These are phyloP conservation scores for Hydractinia symbiolongicarpus DNA, from an alignment of 30 jellyfish, hydroid and myxozoan species.

Conservation along the genomic window DNA sequence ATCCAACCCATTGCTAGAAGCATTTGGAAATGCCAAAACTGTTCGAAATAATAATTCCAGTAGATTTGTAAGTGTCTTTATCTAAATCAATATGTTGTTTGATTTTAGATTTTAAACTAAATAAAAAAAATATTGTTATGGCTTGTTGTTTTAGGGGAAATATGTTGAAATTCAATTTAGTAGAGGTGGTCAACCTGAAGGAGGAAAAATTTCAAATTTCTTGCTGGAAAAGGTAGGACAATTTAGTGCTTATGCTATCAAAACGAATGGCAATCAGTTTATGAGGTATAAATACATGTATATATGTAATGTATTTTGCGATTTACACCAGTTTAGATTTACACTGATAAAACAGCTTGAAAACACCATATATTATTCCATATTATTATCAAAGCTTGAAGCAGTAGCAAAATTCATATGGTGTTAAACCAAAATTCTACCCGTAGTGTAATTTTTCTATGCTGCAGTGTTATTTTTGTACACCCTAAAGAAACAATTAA, in stretches of 20 bases:
- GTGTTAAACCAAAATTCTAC: no score
- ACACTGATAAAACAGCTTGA: no score
- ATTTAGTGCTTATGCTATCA: not conserved
- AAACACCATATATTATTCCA: no score
- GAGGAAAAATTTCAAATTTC: slow-evolving; percentile 95
- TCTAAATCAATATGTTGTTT: not conserved
- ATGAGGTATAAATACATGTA: no score
- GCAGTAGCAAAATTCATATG: no score
- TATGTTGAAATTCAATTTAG: slow-evolving; percentile 95
- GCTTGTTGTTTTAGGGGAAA: slow-evolving; percentile 63
- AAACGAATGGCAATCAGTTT: no score
- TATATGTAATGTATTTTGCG: no score
- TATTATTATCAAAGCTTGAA: no score
- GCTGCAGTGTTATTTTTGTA: no score
- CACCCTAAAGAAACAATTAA: no score
- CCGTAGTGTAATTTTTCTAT: no score
- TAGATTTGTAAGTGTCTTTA: slow-evolving; percentile 77
- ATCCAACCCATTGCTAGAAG: slow-evolving; percentile 97
- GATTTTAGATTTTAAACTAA: not conserved
- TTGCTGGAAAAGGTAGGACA: slow-evolving; percentile 88
- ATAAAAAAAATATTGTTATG: not conserved
- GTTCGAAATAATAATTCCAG: slow-evolving; percentile 97
- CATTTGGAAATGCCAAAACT: slow-evolving; percentile 99
- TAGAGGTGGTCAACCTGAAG: slow-evolving; percentile 98
- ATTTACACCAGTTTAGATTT: no score